Evolutionary conservation across 2,797 vertebrate species (phyloP), one percentile per base, ranked within the genome.

Genomic region (Decapterus maruadsi): DNA sequence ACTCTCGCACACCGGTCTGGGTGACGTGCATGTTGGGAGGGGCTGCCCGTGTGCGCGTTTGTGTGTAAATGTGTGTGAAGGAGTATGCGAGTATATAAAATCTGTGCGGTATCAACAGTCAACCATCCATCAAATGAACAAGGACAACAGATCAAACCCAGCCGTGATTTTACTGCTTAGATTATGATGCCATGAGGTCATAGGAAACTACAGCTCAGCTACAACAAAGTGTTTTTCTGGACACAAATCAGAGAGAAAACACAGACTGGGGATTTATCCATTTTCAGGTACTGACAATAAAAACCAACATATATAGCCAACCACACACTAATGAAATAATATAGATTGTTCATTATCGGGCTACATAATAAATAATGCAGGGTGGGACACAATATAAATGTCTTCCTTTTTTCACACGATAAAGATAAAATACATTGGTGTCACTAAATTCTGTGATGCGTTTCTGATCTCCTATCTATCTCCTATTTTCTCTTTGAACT

Each of bases 101-200:
- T 77, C 85, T 88, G 78, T 71, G 82, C 81, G 86, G 81, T 69
- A 88, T 86, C 82, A 84, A 80, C 72, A 78, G 73, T 84, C 75
- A 87, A 81, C 84, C 72, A 86, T 90, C 81, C 84, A 90, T 91
- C 87, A 90, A 91, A 93, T 89, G 87, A 88, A 85, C 72, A 81
- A 90, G 87, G 90, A 82, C 80, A 75, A 72, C 79, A 82, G 84
- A 91, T 92, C 81, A 94, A 93, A 91, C 66, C 76, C 86, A 87
- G 84, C 70, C 72, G 73, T 61, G 84, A 87, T 87, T 92, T 89
- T 83, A 91, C 46, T 20, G 87, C 80, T 75, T 69, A 87, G 86
- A 93, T 93, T 88, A 91, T 81, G 82, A 80, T 56, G 77, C 73
- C 50, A 81, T 89, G 87, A 90, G 86, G 90, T 90, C 87, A 92